Evolutionary conservation across 2,888 invertebrate genomes (phyloP), one percentile per base, ranked within the genome.

Genomic region (Cosmia pyralina): DNA sequence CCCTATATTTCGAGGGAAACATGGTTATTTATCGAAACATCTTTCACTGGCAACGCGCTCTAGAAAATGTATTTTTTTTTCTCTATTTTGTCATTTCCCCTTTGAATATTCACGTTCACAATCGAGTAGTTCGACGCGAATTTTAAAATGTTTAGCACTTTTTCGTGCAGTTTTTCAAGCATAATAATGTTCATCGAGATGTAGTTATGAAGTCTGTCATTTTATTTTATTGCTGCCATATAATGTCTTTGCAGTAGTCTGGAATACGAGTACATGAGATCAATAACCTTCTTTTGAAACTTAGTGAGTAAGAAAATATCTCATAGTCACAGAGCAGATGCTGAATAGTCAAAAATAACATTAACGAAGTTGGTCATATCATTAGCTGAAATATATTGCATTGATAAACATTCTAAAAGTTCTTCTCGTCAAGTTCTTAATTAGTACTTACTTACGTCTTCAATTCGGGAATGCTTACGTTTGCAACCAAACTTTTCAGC

Each of bases 1-100:
- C 84, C 83, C 84, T 85, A 88, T 88, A 87, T 90, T 91, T 87
- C 72, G 83, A 83, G 82, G 75, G 85, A 84, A 87, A 87, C 84
- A 86, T 83, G 82, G 85, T 86, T 89, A 87, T 90, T 88, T 90
- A 89, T 88, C 82, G 85, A 86, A 86, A 90, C 80, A 84, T 81
- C 70, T 83, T 81, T 77, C 62, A 55, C 65, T 66, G 60, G 58
- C 53, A 76, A 72, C 60, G 67, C 60, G 62, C 57, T 57, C 72
- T 67, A 55, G 52, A 71, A 81, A 81, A 73, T 48, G 28, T 67
- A 3, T 60, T 60, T 48, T 77, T 70, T 76, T 55, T 68, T 62
- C 53, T 77, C 57, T 75, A 22, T 74, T 77, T 78, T 81, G 63
- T 59, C 57, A 69, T 77, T 82, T 72, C 75, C 71, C 44, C 44